Conservation (phyloP, 2,797 vertebrate species). For the Eulemur albifrons region DNA sequence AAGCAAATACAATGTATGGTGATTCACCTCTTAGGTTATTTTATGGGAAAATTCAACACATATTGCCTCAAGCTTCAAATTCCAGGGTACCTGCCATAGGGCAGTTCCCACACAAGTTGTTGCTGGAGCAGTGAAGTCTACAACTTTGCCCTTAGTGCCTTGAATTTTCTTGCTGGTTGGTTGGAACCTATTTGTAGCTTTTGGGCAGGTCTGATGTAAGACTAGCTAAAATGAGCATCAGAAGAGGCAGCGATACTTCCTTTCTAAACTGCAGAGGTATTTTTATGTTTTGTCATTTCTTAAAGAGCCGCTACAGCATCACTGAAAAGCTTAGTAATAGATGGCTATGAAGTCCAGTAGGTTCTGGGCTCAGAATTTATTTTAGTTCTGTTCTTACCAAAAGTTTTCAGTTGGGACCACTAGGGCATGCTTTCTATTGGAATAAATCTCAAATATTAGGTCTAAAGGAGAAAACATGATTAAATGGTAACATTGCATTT, state of each 20-base stretch:
- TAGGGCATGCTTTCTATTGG: neutral
- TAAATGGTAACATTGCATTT: neutral
- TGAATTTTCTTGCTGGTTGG: neutral
- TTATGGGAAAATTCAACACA: neutral
- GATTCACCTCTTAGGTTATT: neutral
- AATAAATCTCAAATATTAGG: neutral
- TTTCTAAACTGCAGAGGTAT: neutral
- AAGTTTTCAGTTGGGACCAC: neutral
- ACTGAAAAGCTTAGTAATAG: neutral
- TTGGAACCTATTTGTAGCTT: neutral
- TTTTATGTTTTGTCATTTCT: neutral
- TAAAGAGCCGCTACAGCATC: neutral
- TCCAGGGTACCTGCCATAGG: neutral
- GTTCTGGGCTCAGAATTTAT: neutral
- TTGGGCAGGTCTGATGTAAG: neutral
- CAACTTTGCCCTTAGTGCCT: fast-evolving
- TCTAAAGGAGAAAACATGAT: neutral
- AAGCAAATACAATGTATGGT: neutral
- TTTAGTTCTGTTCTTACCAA: neutral
- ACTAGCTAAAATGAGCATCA: constrained; percentile 49
- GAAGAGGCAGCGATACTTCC: neutral
- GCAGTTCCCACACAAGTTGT: neutral
- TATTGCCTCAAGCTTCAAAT: neutral
- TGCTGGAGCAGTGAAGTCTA: neutral
- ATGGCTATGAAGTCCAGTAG: neutral